These are phyloP conservation scores for Clistopyga incitator DNA, from an alignment of 2,888 invertebrate species.

Conservation along the genomic window DNA sequence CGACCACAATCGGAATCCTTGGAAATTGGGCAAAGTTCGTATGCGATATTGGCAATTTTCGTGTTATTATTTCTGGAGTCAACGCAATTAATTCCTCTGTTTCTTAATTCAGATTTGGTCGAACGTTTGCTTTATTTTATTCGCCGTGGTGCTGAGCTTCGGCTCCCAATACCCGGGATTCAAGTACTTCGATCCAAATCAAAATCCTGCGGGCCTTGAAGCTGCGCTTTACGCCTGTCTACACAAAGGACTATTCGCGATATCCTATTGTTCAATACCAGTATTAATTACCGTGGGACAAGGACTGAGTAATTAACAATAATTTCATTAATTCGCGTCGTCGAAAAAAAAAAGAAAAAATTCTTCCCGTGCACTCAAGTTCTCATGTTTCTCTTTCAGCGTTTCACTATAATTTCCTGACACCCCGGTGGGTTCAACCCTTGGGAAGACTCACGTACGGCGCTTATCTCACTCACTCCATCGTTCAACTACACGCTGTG, in stretches of 20 bases:
- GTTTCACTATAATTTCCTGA: constrained; percentile 74
- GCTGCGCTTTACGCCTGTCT: constrained; percentile 76
- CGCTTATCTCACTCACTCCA: constrained; percentile 74
- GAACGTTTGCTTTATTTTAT: constrained; percentile 70
- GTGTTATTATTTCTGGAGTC: too few species aligned
- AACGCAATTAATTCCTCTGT: neutral
- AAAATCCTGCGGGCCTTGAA: constrained; percentile 67
- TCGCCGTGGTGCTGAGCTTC: constrained; percentile 69
- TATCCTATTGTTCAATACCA: constrained; percentile 71
- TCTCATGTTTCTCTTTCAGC: constrained; percentile 66
- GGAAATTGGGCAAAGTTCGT: constrained; percentile 74
- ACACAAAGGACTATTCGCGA: constrained; percentile 72
- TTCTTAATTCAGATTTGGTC: constrained; percentile 69
- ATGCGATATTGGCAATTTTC: neutral
- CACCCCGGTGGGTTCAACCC: constrained; percentile 76
- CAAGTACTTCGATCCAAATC: constrained; percentile 74
- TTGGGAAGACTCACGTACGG: constrained; percentile 76
- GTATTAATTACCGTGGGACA: constrained; percentile 75
- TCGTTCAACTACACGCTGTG: constrained; percentile 73
- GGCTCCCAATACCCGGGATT: constrained; percentile 67
- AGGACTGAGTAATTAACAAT: constrained; percentile 73
- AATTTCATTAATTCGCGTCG: neutral
- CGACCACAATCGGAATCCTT: constrained; percentile 70
- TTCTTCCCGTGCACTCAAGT: neutral
- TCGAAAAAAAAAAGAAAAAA: too few species aligned